Evolutionary conservation across 2,888 invertebrate species (phyloP).

Genomic region (Lepidonotus clava): DNA sequence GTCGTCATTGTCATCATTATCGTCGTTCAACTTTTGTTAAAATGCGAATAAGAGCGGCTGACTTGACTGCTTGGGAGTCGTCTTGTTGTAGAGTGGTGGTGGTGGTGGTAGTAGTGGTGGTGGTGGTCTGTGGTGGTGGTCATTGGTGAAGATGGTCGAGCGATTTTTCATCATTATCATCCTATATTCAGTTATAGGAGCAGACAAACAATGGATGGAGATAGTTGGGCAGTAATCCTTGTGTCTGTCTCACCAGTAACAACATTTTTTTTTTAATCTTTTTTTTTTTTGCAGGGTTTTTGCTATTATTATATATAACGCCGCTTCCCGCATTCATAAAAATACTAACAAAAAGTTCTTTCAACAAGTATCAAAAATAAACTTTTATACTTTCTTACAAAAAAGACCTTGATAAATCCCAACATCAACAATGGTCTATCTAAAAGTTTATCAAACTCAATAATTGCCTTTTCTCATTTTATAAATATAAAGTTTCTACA

Average conservation of each 20-base stretch:
- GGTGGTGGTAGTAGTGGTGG: slow-evolving; percentile 34
- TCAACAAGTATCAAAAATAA: slow-evolving; percentile 87
- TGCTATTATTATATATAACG: slow-evolving; percentile 56
- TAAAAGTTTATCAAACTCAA: slow-evolving; percentile 69
- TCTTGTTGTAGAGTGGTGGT: slow-evolving; percentile 40
- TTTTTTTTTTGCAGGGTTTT: slow-evolving; percentile 50
- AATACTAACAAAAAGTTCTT: slow-evolving; percentile 76
- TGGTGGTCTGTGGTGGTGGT: no score
- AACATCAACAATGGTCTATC: slow-evolving; percentile 74
- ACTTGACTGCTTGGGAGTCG: slow-evolving; percentile 9
- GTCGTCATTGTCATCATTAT: no score
- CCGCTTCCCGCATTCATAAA: slow-evolving; percentile 69
- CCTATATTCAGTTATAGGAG: slow-evolving; percentile 31
- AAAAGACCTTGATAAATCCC: slow-evolving; percentile 77
- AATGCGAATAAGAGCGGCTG: slow-evolving; percentile 43
- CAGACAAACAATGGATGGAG: slow-evolving; percentile 49
- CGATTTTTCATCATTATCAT: slow-evolving; percentile 11
- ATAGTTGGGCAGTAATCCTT: slow-evolving; percentile 35
- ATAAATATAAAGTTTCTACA: slow-evolving; percentile 59
- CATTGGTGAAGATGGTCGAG: slow-evolving; percentile 48
- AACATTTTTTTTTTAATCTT: slow-evolving; percentile 39
- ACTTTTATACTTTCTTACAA: slow-evolving; percentile 81
- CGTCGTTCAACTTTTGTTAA: slow-evolving; percentile 6
- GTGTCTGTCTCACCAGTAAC: slow-evolving; percentile 52
- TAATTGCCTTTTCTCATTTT: slow-evolving; percentile 58